Conservation (phyloP, 2,888 invertebrate genomes). For the Maniola hyperantus region DNA sequence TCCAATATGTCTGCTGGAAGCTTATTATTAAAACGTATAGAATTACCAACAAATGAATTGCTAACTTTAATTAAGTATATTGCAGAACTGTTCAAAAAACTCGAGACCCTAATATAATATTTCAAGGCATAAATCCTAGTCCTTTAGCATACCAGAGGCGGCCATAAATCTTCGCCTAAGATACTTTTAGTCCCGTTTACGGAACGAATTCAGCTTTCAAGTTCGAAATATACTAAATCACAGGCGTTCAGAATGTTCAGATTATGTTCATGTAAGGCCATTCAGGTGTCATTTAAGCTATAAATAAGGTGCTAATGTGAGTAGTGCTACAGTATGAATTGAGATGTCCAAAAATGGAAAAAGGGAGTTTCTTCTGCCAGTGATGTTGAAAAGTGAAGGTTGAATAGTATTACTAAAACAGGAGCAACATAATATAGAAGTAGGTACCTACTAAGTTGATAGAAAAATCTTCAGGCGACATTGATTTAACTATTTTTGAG, state of each 20-base stretch:
- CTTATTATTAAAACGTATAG: too few relatives aligned
- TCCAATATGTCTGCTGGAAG: too few relatives aligned
- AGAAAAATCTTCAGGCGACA: too few relatives aligned
- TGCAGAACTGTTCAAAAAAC: constrained; percentile 7
- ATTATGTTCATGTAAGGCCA: constrained; percentile 43
- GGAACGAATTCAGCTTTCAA: constrained; percentile 45
- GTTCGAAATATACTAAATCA: constrained; percentile 40
- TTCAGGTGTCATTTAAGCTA: constrained; percentile 51
- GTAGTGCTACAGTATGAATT: constrained; percentile 41
- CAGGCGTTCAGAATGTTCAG: constrained; percentile 35
- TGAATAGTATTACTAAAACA: neutral
- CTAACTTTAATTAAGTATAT: too few relatives aligned
- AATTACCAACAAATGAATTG: too few relatives aligned
- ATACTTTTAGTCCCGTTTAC: constrained; percentile 46
- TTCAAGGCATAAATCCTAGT: constrained; percentile 38
- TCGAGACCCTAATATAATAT: constrained; percentile 28
- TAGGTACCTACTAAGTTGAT: neutral
- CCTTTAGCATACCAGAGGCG: constrained; percentile 37
- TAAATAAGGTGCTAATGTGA: constrained; percentile 37
- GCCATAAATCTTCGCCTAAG: constrained; percentile 43
- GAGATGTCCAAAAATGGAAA: constrained; percentile 29
- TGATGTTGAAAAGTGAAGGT: neutral
- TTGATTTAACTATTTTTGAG: too few relatives aligned
- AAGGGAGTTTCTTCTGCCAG: neutral
- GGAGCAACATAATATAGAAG: neutral